phyloP scores from a whole-genome alignment of 2,113 vertebrate genomes.

The Columbina picui region DNA sequence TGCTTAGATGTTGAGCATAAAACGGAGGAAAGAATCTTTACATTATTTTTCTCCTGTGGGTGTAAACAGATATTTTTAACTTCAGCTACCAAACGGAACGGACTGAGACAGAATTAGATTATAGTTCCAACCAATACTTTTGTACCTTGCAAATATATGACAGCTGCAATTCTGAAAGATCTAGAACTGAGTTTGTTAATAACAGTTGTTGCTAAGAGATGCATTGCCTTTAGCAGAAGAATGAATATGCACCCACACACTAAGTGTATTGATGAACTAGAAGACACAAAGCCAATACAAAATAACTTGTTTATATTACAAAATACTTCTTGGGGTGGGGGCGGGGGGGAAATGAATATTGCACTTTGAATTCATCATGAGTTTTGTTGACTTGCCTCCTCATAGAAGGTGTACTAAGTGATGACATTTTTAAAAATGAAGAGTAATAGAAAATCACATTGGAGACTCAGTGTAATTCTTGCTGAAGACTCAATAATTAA shows the following conservation, averaged over 20 bases:
- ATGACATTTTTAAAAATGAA: background rate
- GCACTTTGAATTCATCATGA: background rate
- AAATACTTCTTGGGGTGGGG: too few relatives aligned
- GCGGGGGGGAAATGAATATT: background rate
- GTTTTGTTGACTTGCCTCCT: background rate
- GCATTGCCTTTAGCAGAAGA: background rate
- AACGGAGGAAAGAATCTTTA: conserved; percentile 22
- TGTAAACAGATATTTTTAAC: conserved; percentile 65
- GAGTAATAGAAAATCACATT: background rate
- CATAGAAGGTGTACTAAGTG: background rate
- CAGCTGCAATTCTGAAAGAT: conserved; percentile 46
- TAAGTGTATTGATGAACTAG: background rate
- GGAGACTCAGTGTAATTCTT: background rate
- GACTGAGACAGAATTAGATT: conserved; percentile 59
- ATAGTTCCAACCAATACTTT: conserved; percentile 45
- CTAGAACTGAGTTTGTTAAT: conserved; percentile 49
- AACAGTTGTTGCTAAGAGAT: conserved; percentile 69
- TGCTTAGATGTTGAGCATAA: conserved; percentile 3
- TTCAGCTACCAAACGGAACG: conserved; percentile 54
- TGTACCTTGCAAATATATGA: conserved; percentile 41
- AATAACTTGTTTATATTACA: background rate
- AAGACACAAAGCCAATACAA: background rate
- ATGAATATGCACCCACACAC: conserved; percentile 3
- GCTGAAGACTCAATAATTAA: background rate
- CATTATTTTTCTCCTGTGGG: conserved; percentile 34